Evolutionary conservation across 2,888 invertebrate genomes (phyloP), one percentile per base, ranked within the genome.

Genomic region (Nymphalis c-album): DNA sequence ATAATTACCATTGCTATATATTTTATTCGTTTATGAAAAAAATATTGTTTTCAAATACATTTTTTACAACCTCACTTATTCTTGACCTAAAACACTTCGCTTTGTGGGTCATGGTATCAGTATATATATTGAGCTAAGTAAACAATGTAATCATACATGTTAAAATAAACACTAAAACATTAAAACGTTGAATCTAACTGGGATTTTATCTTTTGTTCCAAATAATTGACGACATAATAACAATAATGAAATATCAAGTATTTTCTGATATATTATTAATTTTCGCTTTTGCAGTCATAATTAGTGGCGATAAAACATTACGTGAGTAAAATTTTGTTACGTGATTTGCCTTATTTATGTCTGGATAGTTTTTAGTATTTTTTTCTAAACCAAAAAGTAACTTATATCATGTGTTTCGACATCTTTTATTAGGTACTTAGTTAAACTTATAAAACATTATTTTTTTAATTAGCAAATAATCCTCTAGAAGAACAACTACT

Each of bases 401-500:
- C 8, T 40, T 40, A 40, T 10, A 40, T 40, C 35, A 40, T 10
- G 10, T 40, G 35, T 40, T 8, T 35, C 35, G 35, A 35, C 8
- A 10, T 8, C 35, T 3, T 40, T 40, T 40, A 40, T 8, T 40
- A 10, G 8, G 35, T 40, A 40, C 10, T 40, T 40, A 40, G 8
- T 40, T 40, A 3, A 0, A 40, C 35, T 18, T 31, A 35, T 7
- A 35, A 35, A 45, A 40, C 45, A 4, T 40, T 45, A 16, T 50
- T 58, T 53, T 46, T 60, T 45, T 53, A 63, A 57, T 35, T 59
- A 77, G 75, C 75, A n/a, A 68, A 69, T 53, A 78, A 75, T 64
- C 22, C 57, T 1, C 59, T 77, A 35, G 75, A 78, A 68, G 63
- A 72, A 45, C 66, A 75, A 58, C 55, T 78, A 47, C 31, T 74